Base-by-base conservation (phyloP, 2,888 invertebrate genomes). In the Apamea anceps region DNA sequence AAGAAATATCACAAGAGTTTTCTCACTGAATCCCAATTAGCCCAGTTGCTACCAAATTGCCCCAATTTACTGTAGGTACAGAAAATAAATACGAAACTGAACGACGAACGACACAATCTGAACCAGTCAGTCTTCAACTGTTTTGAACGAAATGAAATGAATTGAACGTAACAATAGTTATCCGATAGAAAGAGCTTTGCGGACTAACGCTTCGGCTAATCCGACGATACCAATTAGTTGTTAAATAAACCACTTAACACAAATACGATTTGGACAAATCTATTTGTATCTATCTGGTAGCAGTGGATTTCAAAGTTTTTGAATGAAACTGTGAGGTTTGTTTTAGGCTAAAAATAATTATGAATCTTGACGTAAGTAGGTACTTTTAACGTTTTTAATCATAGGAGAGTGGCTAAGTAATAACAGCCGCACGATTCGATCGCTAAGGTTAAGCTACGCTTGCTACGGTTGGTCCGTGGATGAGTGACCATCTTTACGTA, bases 231-330 rank as follows among this genome's bases (percentile, higher is more conserved):
- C 94, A 95, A 96, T 96, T 95, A 95, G 92, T 89, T 91, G 92
- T 90, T 94, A 93, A 93, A 91, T 94, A 94, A 96, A 95, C 95
- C 95, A 95, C 94, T 96, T 96, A 95, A 92, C 92, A 91, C 90
- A 94, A 94, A 93, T 91, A 89, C 93, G 91, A 93, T 93, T 94
- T 92, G 88, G 90, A 93, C 90, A 92, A 93, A 92, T 92, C 90
- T 91, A 90, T 89, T 42, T 75, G 84, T 87, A 90, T 88, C 37
- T 76, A 84, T 87, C 87, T 81, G 51, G 6, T 79, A 76, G 28
- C 91, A 81, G 89, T 80, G 94, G 88, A 87, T 91, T 87, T 88
- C 90, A 94, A 95, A 93, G 88, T 93, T 92, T 90, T 75, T 37
- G 6, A 57, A 25, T 32, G 5, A n/a, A 62, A 62, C 51, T 62